Evolutionary conservation across 2,113 vertebrate genomes (phyloP).

Genomic region (Dascyllus trimaculatus): DNA sequence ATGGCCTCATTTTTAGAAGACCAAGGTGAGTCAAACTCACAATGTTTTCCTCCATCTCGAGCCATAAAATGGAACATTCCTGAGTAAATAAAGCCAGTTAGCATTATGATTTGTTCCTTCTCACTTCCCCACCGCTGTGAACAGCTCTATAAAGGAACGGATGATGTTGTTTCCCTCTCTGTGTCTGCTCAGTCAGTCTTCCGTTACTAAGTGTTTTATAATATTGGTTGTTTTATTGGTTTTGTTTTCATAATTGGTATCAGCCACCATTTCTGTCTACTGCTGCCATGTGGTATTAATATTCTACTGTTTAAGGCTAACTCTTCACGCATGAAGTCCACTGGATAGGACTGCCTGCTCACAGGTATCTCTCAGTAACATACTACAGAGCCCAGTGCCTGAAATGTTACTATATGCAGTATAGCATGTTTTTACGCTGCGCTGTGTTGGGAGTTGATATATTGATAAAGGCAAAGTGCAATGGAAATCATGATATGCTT

Average conservation of each 20-base stretch:
- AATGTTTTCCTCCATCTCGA: conserved; percentile 15
- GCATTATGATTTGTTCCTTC: background rate
- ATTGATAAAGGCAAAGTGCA: background rate
- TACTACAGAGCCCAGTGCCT: background rate
- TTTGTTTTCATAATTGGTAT: conserved; percentile 5
- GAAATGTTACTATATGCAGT: background rate
- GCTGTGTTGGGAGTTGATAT: background rate
- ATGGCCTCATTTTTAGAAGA: conserved; percentile 92
- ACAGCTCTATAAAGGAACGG: background rate
- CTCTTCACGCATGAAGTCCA: background rate
- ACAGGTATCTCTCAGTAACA: conserved; percentile 7
- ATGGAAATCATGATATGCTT: background rate
- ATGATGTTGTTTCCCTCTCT: conserved; percentile 14
- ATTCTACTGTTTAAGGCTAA: conserved; percentile 26
- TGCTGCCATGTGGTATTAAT: conserved; percentile 20
- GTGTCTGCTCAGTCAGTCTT: background rate
- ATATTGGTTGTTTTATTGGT: conserved; percentile 14
- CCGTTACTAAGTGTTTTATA: conserved; percentile 33
- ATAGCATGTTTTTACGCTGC: background rate
- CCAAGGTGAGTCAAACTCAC: conserved; percentile 88
- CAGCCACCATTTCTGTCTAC: background rate
- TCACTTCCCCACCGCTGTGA: conserved; percentile 10
- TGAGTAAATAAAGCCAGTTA: conserved; percentile 10
- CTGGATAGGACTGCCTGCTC: background rate
- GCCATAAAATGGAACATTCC: background rate